Base-by-base conservation (phyloP, 2,888 invertebrate genomes). In the Heliconius hortense region DNA sequence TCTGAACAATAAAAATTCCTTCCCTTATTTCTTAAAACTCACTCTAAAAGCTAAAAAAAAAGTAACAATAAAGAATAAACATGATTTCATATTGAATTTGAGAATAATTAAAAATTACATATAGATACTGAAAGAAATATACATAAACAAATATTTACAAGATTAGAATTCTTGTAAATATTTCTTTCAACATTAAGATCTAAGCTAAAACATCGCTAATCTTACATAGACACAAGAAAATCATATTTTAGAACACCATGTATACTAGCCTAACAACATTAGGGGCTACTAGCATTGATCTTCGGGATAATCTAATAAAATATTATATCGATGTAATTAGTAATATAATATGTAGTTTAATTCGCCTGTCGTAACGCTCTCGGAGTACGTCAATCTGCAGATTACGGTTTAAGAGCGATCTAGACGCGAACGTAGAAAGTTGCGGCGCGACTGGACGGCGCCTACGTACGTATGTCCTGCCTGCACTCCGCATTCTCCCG, bases 371-470 rank as follows among this genome's bases (percentile, higher is more conserved):
- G 91, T 90, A 91, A 92, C 86, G 87, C 89, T 91, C 89, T 86
- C 84, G 82, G 85, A 86, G 90, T 91, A 89, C 91, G 92, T 93
- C 93, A 93, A 93, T 92, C 92, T 87, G 87, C 88, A 89, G 93
- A 93, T 93, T 93, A 92, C 92, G 85, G 93, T 91, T 91, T 92
- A 92, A 91, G 88, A 91, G 87, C 87, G 91, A 87, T 94, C 90
- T 93, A 93, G 92, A 93, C 92, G 89, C 88, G 86, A 88, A 85
- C 87, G 94, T 94, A 94, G 94, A 94, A 94, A 94, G 94, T 93
- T 92, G 93, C 84, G 93, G 88, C 93, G 93, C 93, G 93, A 92
- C 94, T 89, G 84, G 79, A 82, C 87, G 94, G 94, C 94, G 94
- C 94, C 94, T 87, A 87, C 84, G 85, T 83, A 84, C 88, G 92